Percentiles rank a stretch among this genome's conserved stretches.
Evolutionary conservation across 2,888 invertebrate genomes (phyloP).

Genomic region (Balanococcus diminutus): DNA sequence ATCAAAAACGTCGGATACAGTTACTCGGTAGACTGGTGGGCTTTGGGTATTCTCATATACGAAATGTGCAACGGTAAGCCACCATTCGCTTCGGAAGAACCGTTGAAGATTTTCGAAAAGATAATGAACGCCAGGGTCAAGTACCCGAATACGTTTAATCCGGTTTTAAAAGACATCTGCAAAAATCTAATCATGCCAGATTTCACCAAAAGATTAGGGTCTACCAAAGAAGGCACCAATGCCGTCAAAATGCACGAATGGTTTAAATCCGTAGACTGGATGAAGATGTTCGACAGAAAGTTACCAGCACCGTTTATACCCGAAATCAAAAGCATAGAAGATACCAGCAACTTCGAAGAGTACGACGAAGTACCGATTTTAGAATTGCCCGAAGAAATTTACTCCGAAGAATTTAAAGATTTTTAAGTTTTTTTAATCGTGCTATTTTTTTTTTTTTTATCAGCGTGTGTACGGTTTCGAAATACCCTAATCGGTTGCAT

Average conservation of each 20-base stretch:
- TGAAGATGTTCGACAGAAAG: conserved; percentile 30
- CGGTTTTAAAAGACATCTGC: conserved; percentile 20
- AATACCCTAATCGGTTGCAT: too few relatives aligned
- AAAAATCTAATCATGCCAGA: conserved; percentile 44
- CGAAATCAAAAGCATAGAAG: conserved; percentile 47
- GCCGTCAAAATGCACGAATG: conserved; percentile 48
- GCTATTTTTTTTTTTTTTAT: too few relatives aligned
- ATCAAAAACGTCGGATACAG: conserved; percentile 50
- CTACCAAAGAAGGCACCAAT: conserved; percentile 6
- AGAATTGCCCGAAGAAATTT: conserved; percentile 39
- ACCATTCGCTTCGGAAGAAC: conserved; percentile 53
- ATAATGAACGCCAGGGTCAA: conserved; percentile 52
- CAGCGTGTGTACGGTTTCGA: too few relatives aligned
- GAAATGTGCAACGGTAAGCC: conserved; percentile 51
- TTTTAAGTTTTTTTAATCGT: conserved; percentile 25
- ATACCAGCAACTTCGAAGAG: conserved; percentile 49
- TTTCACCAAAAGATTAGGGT: conserved; percentile 21
- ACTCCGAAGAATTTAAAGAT: conserved; percentile 48
- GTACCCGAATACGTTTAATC: conserved; percentile 46
- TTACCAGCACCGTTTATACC: conserved; percentile 45
- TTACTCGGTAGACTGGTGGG: conserved; percentile 50
- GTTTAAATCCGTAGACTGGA: conserved; percentile 39
- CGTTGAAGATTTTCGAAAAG: conserved; percentile 51
- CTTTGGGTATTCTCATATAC: conserved; percentile 47
- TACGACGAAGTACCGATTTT: conserved; percentile 45